These are phyloP conservation scores for Hystrix brachyura DNA, from an alignment of 2,113 vertebrate genomes.

Conservation along the genomic window DNA sequence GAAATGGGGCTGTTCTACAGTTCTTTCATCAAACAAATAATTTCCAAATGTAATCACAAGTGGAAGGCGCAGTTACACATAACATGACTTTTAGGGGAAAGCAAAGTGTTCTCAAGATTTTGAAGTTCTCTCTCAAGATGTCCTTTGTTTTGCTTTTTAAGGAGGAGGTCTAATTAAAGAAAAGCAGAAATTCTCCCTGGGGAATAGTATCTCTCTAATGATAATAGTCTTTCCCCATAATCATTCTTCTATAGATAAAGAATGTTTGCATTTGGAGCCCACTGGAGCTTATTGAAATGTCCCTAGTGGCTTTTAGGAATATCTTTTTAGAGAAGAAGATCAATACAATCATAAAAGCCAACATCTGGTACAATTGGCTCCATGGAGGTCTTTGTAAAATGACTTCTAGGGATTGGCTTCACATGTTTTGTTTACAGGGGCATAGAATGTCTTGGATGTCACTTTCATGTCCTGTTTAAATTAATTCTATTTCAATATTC, in stretches of 20 bases:
- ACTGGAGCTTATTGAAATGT: slow-evolving; percentile 69
- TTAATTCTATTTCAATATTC: background rate
- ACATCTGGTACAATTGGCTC: slow-evolving; percentile 77
- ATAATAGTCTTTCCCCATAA: slow-evolving; percentile 74
- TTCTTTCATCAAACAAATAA: background rate
- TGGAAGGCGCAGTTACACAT: slow-evolving; percentile 29
- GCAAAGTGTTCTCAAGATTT: slow-evolving; percentile 63
- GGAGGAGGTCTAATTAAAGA: slow-evolving; percentile 82
- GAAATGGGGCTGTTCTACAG: background rate
- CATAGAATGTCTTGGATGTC: background rate
- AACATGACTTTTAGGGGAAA: slow-evolving; percentile 40
- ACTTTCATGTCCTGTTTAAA: slow-evolving; percentile 8
- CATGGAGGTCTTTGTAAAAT: slow-evolving; percentile 66
- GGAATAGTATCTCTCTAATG: slow-evolving; percentile 72
- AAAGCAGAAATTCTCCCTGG: slow-evolving; percentile 72
- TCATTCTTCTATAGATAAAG: slow-evolving; percentile 73
- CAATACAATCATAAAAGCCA: slow-evolving; percentile 73
- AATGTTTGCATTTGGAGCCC: slow-evolving; percentile 60
- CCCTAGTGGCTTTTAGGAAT: slow-evolving; percentile 70
- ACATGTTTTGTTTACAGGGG: slow-evolving; percentile 33
- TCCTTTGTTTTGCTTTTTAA: slow-evolving; percentile 80
- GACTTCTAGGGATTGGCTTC: slow-evolving; percentile 37
- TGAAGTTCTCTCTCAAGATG: slow-evolving; percentile 67
- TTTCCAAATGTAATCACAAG: slow-evolving; percentile 29
- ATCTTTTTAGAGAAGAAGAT: slow-evolving; percentile 76